Base-by-base conservation (phyloP, 2,888 invertebrate genomes). In the Drosophila peninsularis region DNA sequence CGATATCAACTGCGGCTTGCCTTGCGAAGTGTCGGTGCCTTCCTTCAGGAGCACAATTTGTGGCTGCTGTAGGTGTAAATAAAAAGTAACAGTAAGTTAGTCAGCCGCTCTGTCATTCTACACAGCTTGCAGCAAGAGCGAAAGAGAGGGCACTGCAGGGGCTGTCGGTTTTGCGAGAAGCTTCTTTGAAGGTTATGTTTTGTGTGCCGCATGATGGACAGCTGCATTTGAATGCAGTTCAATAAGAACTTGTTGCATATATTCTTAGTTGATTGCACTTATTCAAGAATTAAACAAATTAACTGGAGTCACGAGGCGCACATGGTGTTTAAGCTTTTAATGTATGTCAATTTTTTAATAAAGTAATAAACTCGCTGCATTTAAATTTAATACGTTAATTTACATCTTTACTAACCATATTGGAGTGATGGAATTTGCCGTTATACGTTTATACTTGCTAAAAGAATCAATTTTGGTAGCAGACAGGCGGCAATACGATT, bases 31-130 rank as follows among this genome's bases (percentile, higher is more conserved):
- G 92, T 99, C 99, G 5, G 99, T 99, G 71, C 99, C 99, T 93
- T 99, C 99, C 94, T 98, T 98, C 91, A 99, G 93, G 71, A 99
- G 94, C 90, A 99, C 95, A 88, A 99, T 99, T 94, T 99, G 99
- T 80, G 98, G 98, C 96, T 98, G 98, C 99, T 97, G 93, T 1
- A 66, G 11, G 24, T 30, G 41, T 11, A 49, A 62, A 45, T 21
- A 21, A 60, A 37, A 52, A 34, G 19, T 27, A 32, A 37, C 47
- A 13, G 34, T 0, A 36, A 27, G 68, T 71, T 74, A 79, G 74
- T 79, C 74, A 75, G 53, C 41, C 24, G 34, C 14, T 44, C 37
- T 19, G 24, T 17, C 30, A 62, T 77, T 81, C 74, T 47, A 74
- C 47, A 70, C 63, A 58, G 71, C 32, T 52, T 32, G 54, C 47